A percentile compares a stretch with the other conserved stretches of the same genome.
phyloP scores from a whole-genome alignment of 2,888 invertebrate genomes.

The Cephus runcator region DNA sequence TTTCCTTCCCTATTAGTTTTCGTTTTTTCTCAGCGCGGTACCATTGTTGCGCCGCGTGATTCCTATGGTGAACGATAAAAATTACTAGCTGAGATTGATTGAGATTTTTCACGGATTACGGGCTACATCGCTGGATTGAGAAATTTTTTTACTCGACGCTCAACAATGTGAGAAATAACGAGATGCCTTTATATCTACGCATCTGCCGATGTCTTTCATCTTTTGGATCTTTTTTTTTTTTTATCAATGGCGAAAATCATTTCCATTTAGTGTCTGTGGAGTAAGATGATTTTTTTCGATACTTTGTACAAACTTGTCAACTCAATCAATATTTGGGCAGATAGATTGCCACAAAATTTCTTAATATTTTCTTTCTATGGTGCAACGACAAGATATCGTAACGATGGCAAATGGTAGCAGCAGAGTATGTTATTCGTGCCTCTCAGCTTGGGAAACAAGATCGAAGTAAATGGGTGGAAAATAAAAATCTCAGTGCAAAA shows the following conservation, averaged over 20 bases:
- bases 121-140: not conserved
- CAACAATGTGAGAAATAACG: not conserved
- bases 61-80: not conserved
- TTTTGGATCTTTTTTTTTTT: not conserved
- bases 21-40: not conserved
- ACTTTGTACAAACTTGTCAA: slow-evolving; percentile 18
- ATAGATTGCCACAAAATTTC: slow-evolving; percentile 38
- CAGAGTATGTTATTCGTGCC: not conserved
- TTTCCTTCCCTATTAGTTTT: not conserved
- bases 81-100: not conserved
- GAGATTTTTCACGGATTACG: not conserved
- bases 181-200: not conserved
- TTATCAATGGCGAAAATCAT: not conserved
- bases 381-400: slow-evolving; percentile 8
- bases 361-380: slow-evolving; percentile 34
- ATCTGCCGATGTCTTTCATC: not conserved
- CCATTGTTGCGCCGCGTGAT: slow-evolving; percentile 3
- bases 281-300: slow-evolving; percentile 15
- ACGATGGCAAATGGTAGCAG: not conserved
- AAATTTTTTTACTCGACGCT: not conserved
- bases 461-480: not conserved
- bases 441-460: not conserved
- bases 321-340: slow-evolving; percentile 33
- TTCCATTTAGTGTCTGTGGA: not conserved
- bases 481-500: not conserved